A percentile compares a stretch with the other conserved stretches of the same genome.
Evolutionary conservation across 2,113 vertebrate genomes (phyloP).

Genomic region (Azemiops feae): DNA sequence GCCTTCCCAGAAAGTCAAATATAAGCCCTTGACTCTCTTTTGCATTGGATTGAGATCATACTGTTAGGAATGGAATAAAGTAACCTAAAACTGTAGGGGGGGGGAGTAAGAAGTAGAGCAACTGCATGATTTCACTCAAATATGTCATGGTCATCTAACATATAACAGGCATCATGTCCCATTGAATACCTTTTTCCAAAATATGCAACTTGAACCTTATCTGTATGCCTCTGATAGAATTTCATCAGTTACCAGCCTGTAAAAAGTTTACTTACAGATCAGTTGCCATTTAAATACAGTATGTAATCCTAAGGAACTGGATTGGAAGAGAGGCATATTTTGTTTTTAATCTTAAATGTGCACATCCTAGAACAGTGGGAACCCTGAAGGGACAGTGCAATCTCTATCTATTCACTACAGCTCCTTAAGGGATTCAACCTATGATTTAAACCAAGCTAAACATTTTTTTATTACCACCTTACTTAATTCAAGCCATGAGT

Average conservation of each 20-base stretch:
- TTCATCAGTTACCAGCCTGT: not conserved
- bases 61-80: not conserved
- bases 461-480: too few species aligned
- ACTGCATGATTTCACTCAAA: not conserved
- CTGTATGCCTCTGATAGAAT: not conserved
- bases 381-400: not conserved
- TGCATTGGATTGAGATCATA: not conserved
- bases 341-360: not conserved
- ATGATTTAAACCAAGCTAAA: not conserved
- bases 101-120: not conserved
- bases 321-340: not conserved
- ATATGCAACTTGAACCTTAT: not conserved
- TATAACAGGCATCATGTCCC: not conserved
- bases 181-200: not conserved
- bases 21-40: not conserved
- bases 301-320: not conserved
- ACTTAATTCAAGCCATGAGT: too few species aligned
- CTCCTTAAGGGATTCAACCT: not conserved
- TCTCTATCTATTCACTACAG: not conserved
- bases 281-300: not conserved
- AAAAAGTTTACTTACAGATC: not conserved
- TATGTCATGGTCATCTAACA: not conserved
- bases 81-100: not conserved
- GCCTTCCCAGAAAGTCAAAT: too few species aligned
- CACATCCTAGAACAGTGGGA: not conserved